Conservation (phyloP, 2,797 vertebrate species). For the Oreochromis grahami region DNA sequence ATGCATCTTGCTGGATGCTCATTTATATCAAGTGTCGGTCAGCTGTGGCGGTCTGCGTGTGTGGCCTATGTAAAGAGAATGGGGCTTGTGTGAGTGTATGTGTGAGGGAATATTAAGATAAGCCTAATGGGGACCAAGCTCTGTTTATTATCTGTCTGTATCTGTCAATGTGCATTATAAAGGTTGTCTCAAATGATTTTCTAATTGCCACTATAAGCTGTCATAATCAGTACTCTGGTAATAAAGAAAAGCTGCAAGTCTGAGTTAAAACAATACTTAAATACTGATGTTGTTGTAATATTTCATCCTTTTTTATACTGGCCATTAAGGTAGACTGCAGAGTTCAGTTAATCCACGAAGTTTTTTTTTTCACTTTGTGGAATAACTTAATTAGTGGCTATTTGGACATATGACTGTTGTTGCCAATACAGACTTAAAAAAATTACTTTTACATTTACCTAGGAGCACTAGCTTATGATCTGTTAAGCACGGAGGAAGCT, state of each 20-base stretch:
- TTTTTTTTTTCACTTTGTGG: neutral
- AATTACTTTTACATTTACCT: neutral
- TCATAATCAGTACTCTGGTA: neutral
- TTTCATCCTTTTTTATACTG: neutral
- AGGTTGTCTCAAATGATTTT: neutral
- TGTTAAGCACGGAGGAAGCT: neutral
- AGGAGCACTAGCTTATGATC: neutral
- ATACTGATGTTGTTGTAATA: neutral
- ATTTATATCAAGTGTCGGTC: constrained; percentile 59
- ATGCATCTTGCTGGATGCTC: constrained; percentile 61
- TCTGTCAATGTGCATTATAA: neutral
- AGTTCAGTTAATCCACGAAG: neutral
- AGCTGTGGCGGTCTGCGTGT: constrained; percentile 56
- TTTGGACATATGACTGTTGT: neutral
- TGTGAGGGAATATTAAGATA: constrained; percentile 41
- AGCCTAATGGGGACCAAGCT: constrained; percentile 46
- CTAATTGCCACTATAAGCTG: neutral
- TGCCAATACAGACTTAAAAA: neutral
- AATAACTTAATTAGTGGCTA: neutral
- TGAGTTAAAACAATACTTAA: neutral
- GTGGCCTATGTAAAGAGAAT: constrained; percentile 49
- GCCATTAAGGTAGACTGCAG: neutral
- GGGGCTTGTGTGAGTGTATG: constrained; percentile 21
- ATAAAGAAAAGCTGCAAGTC: neutral
- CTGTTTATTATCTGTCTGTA: constrained; percentile 15